Conservation (phyloP, 2,888 invertebrate genomes). For the Acheta domesticus region DNA sequence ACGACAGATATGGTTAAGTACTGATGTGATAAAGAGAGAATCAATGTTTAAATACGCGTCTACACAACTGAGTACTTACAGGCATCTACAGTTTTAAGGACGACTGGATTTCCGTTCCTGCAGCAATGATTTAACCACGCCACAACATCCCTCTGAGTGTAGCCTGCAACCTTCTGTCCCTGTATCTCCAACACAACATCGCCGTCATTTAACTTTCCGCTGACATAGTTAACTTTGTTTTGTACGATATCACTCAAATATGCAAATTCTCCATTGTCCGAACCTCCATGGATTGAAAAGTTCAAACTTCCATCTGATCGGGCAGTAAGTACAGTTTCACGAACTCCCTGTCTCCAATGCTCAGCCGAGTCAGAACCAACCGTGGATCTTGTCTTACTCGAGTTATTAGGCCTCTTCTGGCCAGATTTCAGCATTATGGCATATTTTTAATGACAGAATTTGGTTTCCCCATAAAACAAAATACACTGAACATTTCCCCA, state of each 20-base stretch:
- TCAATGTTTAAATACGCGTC: too few relatives aligned
- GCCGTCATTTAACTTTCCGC: constrained; percentile 40
- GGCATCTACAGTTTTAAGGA: constrained; percentile 52
- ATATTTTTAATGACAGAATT: constrained; percentile 39
- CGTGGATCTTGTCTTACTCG: constrained; percentile 38
- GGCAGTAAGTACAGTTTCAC: constrained; percentile 48
- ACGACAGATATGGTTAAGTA: too few relatives aligned
- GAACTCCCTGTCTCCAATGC: constrained; percentile 49
- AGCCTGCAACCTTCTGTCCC: constrained; percentile 56
- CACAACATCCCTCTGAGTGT: constrained; percentile 54
- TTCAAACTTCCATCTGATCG: constrained; percentile 47
- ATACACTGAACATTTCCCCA: constrained; percentile 27
- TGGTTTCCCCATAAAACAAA: constrained; percentile 36
- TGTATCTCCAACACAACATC: constrained; percentile 54
- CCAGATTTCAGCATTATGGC: constrained; percentile 45
- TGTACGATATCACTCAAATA: constrained; percentile 43
- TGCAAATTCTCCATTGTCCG: constrained; percentile 50
- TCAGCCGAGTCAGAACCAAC: constrained; percentile 36
- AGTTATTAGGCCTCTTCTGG: constrained; percentile 44
- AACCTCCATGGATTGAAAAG: constrained; percentile 51
- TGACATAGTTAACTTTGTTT: constrained; percentile 40
- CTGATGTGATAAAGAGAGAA: too few relatives aligned
- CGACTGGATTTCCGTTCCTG: constrained; percentile 52
- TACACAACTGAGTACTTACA: constrained; percentile 44
- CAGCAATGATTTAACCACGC: constrained; percentile 54